Evolutionary conservation across 2,113 vertebrate genomes (phyloP), one percentile per base, ranked within the genome.

Genomic region (Lasiurus borealis): DNA sequence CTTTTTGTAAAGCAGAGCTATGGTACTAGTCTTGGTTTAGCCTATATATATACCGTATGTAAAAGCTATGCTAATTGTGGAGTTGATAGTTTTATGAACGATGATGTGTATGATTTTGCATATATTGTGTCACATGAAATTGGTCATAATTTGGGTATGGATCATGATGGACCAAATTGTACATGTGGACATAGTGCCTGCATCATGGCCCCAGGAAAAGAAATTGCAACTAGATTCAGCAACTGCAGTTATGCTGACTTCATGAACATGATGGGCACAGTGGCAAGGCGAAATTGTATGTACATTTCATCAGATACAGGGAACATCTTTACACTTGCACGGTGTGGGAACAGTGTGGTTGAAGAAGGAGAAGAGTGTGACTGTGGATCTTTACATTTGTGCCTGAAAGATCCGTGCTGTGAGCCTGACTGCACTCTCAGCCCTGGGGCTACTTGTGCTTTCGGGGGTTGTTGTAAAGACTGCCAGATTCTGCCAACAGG

Each of bases 241-340:
- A 97, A 95, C n/a, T 96, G 95, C 83, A 97, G 94, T 31, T 95
- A 73, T 29, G 19, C 25, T 27, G 21, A 25, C 3, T 76, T 76
- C 27, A 18, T 59, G 57, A 2, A 59, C 21, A 0, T 59, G 21
- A 59, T 48, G 7, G 8, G 29, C 44, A 76, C 7, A 8, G 0
- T 48, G 8, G 5, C 44, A 76, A 76, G 16, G 46, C 1, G 3
- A 76, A 31, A 48, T 3, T 76, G 48, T 85, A 31, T 69, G 21
- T 10, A 15, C 16, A 5, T 2, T 10, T 8, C 27, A 44, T 13
- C 57, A 59, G 21, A 25, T 59, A 10, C 8, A 25, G 57, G 57
- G 8, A 59, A 9, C 57, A 59, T 23, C 21, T 57, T 57, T 8
- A 59, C 57, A 59, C 57, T 59, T 59, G 21, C 57, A 59, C 57